phyloP scores from a whole-genome alignment of 2,888 invertebrate species.

The Cremastinae sp. region DNA sequence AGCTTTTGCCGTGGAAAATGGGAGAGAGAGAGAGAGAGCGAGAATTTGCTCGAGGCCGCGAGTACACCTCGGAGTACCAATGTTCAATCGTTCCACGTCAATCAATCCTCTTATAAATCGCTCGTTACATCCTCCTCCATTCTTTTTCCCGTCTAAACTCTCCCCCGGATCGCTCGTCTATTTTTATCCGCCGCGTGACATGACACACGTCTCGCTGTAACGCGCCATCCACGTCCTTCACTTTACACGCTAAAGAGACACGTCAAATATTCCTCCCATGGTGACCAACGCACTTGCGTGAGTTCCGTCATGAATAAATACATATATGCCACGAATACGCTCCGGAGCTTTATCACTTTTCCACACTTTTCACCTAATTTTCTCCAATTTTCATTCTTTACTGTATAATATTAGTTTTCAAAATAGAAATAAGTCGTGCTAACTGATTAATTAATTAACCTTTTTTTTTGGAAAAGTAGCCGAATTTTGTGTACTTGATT shows the following conservation, averaged over 20 bases:
- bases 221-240: constrained; percentile 53
- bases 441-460: too few relatives aligned
- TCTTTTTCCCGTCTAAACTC: constrained; percentile 8
- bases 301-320: constrained; percentile 50
- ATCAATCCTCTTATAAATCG: constrained; percentile 56
- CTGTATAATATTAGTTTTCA: too few relatives aligned
- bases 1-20: too few relatives aligned
- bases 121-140: constrained; percentile 32
- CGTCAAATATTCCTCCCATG: constrained; percentile 51
- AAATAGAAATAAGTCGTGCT: too few relatives aligned
- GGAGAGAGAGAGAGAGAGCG: too few relatives aligned
- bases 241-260: constrained; percentile 44
- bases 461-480: too few relatives aligned
- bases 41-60: constrained; percentile 57
- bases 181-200: constrained; percentile 27
- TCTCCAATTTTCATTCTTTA: too few relatives aligned
- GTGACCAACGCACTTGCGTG: constrained; percentile 53
- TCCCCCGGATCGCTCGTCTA: constrained; percentile 11
- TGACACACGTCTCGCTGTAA: constrained; percentile 47
- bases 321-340: constrained; percentile 43
- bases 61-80: constrained; percentile 33
- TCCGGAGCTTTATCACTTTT: constrained; percentile 26
- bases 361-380: too few relatives aligned
- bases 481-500: too few relatives aligned
- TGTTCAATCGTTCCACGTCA: constrained; percentile 34